These are phyloP conservation scores for Nasonia oneida DNA, from an alignment of 2,888 invertebrate genomes.

Conservation along the genomic window DNA sequence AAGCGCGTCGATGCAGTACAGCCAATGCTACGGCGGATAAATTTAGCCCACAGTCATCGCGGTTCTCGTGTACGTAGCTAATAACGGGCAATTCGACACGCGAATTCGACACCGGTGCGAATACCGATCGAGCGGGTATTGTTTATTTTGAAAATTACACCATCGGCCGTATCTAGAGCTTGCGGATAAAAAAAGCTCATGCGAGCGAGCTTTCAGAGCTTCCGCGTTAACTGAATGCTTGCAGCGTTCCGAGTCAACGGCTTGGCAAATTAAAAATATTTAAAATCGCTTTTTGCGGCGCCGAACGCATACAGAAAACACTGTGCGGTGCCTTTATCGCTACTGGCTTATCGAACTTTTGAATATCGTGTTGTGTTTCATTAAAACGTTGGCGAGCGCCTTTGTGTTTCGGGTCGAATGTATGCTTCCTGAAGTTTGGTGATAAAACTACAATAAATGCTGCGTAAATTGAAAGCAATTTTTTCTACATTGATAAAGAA, in stretches of 20 bases:
- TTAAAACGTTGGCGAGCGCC: too few species aligned
- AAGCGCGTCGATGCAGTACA: background rate
- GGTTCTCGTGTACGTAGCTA: constrained; percentile 16
- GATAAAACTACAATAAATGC: too few species aligned
- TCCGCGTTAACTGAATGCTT: background rate
- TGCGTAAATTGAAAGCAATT: too few species aligned
- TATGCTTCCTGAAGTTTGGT: too few species aligned
- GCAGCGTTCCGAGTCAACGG: constrained; percentile 47
- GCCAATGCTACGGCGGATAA: background rate
- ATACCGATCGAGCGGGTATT: background rate
- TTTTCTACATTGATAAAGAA: too few species aligned
- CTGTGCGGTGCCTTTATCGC: too few species aligned
- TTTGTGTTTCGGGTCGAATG: too few species aligned
- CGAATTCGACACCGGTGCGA: background rate
- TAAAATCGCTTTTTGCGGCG: constrained; percentile 34
- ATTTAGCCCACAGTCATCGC: constrained; percentile 38
- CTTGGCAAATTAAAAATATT: constrained; percentile 56
- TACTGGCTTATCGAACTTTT: too few species aligned
- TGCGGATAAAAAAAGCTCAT: background rate
- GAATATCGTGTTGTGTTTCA: too few species aligned
- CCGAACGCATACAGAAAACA: constrained; percentile 18
- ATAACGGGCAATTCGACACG: constrained; percentile 1
- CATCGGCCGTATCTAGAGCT: background rate
- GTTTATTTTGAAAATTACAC: constrained; percentile 57
- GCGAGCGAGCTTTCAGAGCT: background rate